Conservation (phyloP, 2,888 invertebrate genomes). For the Maniola hyperantus region DNA sequence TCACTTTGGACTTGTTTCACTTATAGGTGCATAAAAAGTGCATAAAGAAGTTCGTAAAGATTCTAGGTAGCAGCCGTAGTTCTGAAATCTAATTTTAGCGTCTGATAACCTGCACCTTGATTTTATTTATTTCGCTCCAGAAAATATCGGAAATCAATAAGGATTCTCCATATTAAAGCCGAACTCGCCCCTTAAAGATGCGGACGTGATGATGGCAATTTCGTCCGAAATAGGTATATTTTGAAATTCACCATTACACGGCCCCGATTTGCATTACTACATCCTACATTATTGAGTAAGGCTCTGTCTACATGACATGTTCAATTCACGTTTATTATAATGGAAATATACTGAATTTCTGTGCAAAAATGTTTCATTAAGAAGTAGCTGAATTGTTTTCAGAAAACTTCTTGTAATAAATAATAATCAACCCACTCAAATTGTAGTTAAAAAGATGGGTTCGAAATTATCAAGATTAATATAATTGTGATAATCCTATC, state of each 20-base stretch:
- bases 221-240: constrained; percentile 40
- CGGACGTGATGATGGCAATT: constrained; percentile 65
- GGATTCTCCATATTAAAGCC: constrained; percentile 40
- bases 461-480: too few species aligned
- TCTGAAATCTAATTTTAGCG: constrained; percentile 33
- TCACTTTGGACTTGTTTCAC: too few species aligned
- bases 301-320: constrained; percentile 6
- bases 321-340: constrained; percentile 6
- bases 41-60: constrained; percentile 18
- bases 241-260: constrained; percentile 34
- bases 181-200: constrained; percentile 41
- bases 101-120: constrained; percentile 35
- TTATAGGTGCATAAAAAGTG: constrained; percentile 5
- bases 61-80: constrained; percentile 22
- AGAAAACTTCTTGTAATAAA: too few species aligned
- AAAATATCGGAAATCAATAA: constrained; percentile 41
- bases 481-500: too few species aligned
- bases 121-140: constrained; percentile 36
- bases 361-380: background rate
- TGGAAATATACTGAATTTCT: background rate
- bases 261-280: constrained; percentile 26
- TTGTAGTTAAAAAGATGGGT: too few species aligned
- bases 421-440: too few species aligned
- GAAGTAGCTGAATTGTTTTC: too few species aligned
- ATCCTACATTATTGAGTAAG: constrained; percentile 18